Percentiles rank a stretch among this genome's conserved stretches.
phyloP scores from a whole-genome alignment of 2,113 vertebrate genomes.

The Odocoileus hemionus region DNA sequence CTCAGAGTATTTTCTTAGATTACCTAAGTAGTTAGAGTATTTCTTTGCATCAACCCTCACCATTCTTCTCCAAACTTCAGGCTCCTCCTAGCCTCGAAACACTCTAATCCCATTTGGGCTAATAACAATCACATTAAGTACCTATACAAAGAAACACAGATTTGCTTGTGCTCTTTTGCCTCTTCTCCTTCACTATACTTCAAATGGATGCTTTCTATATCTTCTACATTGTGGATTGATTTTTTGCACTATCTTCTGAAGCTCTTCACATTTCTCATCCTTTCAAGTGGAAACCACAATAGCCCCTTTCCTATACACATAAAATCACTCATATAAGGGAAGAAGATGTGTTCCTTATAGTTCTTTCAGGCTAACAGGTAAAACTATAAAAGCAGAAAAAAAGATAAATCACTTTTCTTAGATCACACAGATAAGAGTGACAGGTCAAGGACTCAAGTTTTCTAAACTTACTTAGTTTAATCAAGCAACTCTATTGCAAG shows the following conservation, averaged over 20 bases:
- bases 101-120: not conserved
- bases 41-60: not conserved
- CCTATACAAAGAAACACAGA: not conserved
- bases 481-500: not conserved
- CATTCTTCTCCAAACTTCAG: not conserved
- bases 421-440: not conserved
- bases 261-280: not conserved
- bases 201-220: not conserved
- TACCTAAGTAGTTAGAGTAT: not conserved
- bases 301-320: not conserved
- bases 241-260: constrained; percentile 10
- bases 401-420: not conserved
- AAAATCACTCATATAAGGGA: not conserved
- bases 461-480: not conserved
- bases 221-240: not conserved
- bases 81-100: not conserved
- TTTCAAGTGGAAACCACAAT: not conserved
- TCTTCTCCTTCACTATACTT: not conserved
- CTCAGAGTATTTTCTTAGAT: not conserved
- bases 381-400: not conserved
- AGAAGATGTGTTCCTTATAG: not conserved
- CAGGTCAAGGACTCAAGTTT: not conserved
- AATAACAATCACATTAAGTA: not conserved
- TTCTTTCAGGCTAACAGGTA: not conserved
- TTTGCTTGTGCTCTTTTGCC: not conserved